Evolutionary conservation across 2,113 vertebrate species (phyloP).

Genomic region (Semicossyphus pulcher): DNA sequence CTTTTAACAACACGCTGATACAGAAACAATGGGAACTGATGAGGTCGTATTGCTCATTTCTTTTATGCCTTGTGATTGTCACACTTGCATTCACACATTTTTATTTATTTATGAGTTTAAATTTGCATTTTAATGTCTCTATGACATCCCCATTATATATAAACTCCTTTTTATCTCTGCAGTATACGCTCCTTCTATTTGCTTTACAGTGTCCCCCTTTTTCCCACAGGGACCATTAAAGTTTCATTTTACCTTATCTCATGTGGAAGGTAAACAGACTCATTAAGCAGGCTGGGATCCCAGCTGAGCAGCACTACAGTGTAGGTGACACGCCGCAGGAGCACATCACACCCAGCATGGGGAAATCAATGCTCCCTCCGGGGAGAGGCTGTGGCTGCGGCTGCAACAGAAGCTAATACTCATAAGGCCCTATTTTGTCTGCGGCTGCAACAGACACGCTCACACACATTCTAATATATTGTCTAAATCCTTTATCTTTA

Average conservation of each 20-base stretch:
- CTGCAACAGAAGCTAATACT: constrained; percentile 48
- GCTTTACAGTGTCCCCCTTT: background rate
- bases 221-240: constrained; percentile 54
- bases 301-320: constrained; percentile 57
- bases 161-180: background rate
- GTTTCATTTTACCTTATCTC: constrained; percentile 62
- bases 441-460: background rate
- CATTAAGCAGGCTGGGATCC: constrained; percentile 76
- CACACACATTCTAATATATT: background rate
- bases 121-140: background rate
- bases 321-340: constrained; percentile 35
- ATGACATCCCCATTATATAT: background rate
- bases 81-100: too few relatives aligned
- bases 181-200: background rate
- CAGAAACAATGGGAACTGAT: background rate
- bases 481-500: background rate
- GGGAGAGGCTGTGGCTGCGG: constrained; percentile 32
- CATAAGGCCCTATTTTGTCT: background rate
- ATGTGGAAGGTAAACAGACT: constrained; percentile 69
- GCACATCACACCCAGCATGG: constrained; percentile 36
- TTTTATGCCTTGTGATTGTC: too few relatives aligned
- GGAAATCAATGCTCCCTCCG: constrained; percentile 66
- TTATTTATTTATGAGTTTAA: background rate
- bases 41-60: background rate
- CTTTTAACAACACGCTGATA: background rate